Evolutionary conservation across 2,113 vertebrate species (phyloP).

Genomic region (Ursus arctos): DNA sequence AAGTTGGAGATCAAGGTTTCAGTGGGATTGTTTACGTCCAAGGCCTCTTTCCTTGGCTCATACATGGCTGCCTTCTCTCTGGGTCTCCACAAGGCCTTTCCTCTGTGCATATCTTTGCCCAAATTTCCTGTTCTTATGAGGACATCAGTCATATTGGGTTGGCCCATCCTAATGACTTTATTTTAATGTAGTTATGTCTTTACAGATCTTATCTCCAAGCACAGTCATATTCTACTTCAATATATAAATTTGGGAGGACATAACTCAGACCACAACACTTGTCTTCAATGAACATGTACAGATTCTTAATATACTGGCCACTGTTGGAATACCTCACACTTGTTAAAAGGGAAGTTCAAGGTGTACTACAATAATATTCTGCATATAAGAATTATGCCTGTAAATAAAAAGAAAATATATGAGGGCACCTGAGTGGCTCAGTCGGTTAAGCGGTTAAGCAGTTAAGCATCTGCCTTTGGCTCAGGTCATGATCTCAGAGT

Average conservation of each 20-base stretch:
- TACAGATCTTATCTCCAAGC: background rate
- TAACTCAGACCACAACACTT: background rate
- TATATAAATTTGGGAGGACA: background rate
- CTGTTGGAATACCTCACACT: background rate
- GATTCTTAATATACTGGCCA: slow-evolving; percentile 37
- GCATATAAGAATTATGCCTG: background rate
- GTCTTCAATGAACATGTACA: background rate
- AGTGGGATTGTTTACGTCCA: background rate
- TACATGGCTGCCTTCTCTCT: background rate
- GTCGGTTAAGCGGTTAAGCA: too few relatives aligned
- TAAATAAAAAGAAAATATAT: too few relatives aligned
- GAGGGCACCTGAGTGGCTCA: too few relatives aligned
- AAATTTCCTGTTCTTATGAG: background rate
- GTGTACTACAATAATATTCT: background rate
- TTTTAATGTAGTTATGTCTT: slow-evolving; percentile 14
- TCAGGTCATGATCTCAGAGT: too few relatives aligned
- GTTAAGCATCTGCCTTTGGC: too few relatives aligned
- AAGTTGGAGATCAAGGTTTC: background rate
- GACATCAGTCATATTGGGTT: background rate
- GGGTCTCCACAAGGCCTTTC: background rate
- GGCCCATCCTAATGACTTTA: background rate
- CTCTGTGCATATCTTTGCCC: background rate
- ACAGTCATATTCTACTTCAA: background rate
- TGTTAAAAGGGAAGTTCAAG: background rate
- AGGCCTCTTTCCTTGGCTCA: background rate